Conservation (phyloP, 2,113 vertebrate species). For the Felis chaus region DNA sequence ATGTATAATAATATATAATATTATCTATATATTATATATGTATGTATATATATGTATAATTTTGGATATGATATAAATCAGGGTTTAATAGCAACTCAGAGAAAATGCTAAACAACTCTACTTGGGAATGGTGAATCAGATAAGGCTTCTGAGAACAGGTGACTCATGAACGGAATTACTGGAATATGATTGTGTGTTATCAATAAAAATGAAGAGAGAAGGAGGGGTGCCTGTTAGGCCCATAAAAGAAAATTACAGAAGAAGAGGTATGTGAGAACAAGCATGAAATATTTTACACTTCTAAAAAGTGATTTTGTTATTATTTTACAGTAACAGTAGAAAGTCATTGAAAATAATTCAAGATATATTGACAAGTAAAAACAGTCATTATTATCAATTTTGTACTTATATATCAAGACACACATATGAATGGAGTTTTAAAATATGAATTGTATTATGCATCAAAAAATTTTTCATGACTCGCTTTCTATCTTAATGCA, state of each 20-base stretch:
- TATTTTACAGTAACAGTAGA: neutral
- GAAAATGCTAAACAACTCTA: neutral
- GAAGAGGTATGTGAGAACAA: neutral
- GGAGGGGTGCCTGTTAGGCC: neutral
- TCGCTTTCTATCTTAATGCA: neutral
- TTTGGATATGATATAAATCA: neutral
- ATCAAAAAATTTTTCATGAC: neutral
- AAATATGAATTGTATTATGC: neutral
- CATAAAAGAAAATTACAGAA: neutral
- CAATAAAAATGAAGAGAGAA: neutral
- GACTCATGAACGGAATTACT: neutral
- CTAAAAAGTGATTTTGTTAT: neutral
- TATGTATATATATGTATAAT: neutral
- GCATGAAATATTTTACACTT: neutral
- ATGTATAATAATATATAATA: too few species aligned
- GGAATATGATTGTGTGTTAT: neutral
- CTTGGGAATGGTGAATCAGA: neutral
- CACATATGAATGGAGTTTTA: neutral
- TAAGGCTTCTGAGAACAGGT: conserved; percentile 7
- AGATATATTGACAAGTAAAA: neutral
- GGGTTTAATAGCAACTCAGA: neutral
- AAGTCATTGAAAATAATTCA: neutral
- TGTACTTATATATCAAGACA: neutral
- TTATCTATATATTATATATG: too few species aligned
- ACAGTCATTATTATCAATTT: neutral